phyloP scores from a whole-genome alignment of 2,888 invertebrate genomes.

The Conchocele bisecta region DNA sequence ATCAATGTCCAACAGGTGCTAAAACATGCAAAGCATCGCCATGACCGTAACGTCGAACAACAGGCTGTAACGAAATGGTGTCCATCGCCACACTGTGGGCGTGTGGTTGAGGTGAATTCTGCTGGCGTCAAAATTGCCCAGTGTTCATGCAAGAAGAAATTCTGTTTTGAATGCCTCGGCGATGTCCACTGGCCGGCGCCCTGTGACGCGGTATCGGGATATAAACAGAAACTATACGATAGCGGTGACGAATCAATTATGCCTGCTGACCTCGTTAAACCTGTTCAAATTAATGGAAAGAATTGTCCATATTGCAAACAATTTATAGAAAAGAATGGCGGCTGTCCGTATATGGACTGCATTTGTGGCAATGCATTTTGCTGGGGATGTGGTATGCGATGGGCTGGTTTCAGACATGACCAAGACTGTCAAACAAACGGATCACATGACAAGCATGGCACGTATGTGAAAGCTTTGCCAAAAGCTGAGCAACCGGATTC shows the following conservation, averaged over 20 bases:
- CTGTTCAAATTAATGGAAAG: slow-evolving; percentile 56
- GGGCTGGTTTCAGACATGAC: not conserved
- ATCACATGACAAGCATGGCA: slow-evolving; percentile 1
- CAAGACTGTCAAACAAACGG: slow-evolving; percentile 20
- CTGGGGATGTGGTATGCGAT: slow-evolving; percentile 63
- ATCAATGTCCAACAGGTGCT: slow-evolving; percentile 39
- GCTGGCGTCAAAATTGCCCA: slow-evolving; percentile 31
- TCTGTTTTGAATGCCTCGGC: slow-evolving; percentile 64
- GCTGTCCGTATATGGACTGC: slow-evolving; percentile 63
- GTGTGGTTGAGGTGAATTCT: slow-evolving; percentile 42
- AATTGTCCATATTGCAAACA: slow-evolving; percentile 63
- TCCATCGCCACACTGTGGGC: slow-evolving; percentile 62
- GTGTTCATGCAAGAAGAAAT: slow-evolving; percentile 58
- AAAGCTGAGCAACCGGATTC: not conserved
- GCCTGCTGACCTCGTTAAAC: slow-evolving; percentile 13
- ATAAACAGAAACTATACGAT: slow-evolving; percentile 44
- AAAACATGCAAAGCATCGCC: slow-evolving; percentile 35
- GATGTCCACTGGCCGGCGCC: slow-evolving; percentile 68
- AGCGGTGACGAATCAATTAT: slow-evolving; percentile 47
- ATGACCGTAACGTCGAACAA: slow-evolving; percentile 55
- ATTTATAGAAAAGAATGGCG: slow-evolving; percentile 66
- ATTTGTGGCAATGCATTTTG: slow-evolving; percentile 62
- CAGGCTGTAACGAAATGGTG: slow-evolving; percentile 59
- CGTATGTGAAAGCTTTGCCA: slow-evolving; percentile 1
- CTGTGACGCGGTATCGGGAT: slow-evolving; percentile 50